phyloP scores from a whole-genome alignment of 2,888 invertebrate genomes.

The Nyleta sp. region DNA sequence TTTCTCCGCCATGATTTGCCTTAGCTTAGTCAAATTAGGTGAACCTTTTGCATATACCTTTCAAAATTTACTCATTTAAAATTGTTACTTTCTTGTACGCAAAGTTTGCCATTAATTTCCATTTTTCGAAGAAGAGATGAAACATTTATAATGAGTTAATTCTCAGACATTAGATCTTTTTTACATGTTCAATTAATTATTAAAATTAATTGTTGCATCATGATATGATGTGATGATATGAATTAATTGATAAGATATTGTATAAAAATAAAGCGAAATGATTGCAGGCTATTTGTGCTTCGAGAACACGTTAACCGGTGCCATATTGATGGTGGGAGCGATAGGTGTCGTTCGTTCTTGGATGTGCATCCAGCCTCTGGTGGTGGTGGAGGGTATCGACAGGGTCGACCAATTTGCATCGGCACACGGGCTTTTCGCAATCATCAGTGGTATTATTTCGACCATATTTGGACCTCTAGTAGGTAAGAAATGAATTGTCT shows the following conservation, averaged over 20 bases:
- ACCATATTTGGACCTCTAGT: conserved; percentile 88
- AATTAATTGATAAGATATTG: too few species aligned
- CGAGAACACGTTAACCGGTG: conserved; percentile 84
- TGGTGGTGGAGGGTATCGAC: conserved; percentile 86
- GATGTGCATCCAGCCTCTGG: conserved; percentile 88
- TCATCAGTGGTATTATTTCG: conserved; percentile 87
- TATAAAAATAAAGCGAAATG: background rate
- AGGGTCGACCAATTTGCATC: conserved; percentile 88
- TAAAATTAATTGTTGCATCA: too few species aligned
- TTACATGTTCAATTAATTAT: too few species aligned
- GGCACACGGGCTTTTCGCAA: conserved; percentile 88
- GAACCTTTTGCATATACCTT: too few species aligned
- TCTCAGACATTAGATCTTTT: too few species aligned
- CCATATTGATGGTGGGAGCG: conserved; percentile 85
- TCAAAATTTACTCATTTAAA: too few species aligned
- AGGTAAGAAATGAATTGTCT: conserved; percentile 82
- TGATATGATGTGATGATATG: too few species aligned
- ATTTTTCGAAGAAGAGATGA: too few species aligned
- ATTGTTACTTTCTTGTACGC: too few species aligned
- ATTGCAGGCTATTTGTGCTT: conserved; percentile 84
- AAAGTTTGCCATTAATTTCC: too few species aligned
- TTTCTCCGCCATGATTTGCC: conserved; percentile 87
- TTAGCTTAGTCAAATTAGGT: conserved; percentile 88
- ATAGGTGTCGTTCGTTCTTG: conserved; percentile 89
- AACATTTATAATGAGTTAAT: too few species aligned